Conservation (phyloP, 2,113 vertebrate species). For the Saimiri boliviensis region DNA sequence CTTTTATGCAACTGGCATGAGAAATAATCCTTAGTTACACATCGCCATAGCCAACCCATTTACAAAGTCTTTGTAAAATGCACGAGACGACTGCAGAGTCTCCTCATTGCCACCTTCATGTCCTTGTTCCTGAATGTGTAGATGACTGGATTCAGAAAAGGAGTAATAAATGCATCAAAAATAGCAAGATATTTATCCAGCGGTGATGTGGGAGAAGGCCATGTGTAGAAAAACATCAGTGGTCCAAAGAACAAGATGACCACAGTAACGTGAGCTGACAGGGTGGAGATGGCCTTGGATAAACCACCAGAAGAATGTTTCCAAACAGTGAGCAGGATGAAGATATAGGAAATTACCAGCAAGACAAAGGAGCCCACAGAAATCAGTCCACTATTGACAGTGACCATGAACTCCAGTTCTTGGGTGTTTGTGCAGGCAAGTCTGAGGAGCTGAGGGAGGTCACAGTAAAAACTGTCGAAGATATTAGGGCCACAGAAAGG, state of each 20-base stretch:
- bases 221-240: constrained; percentile 70
- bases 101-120: constrained; percentile 61
- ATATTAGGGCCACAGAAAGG: constrained; percentile 63
- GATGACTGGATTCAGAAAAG: constrained; percentile 69
- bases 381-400: constrained; percentile 62
- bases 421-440: constrained; percentile 62
- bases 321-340: constrained; percentile 56
- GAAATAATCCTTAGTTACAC: background rate
- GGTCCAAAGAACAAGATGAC: constrained; percentile 69
- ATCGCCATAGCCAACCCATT: background rate
- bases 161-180: constrained; percentile 71
- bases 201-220: constrained; percentile 67
- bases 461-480: constrained; percentile 69
- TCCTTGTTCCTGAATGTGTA: constrained; percentile 70
- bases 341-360: constrained; percentile 54
- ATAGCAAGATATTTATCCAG: constrained; percentile 71
- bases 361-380: constrained; percentile 66
- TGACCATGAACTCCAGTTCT: constrained; percentile 58
- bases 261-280: constrained; percentile 63
- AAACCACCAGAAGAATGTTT: background rate
- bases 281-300: constrained; percentile 56
- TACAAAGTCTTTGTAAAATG: constrained; percentile 27
- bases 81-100: background rate
- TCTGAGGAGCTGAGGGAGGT: constrained; percentile 58
- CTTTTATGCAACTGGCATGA: background rate